A percentile compares a stretch with the other conserved stretches of the same genome.
Evolutionary conservation across 1,140 invertebrate genomes (phyloP).

Genomic region (Panagrolaimus sp.): DNA sequence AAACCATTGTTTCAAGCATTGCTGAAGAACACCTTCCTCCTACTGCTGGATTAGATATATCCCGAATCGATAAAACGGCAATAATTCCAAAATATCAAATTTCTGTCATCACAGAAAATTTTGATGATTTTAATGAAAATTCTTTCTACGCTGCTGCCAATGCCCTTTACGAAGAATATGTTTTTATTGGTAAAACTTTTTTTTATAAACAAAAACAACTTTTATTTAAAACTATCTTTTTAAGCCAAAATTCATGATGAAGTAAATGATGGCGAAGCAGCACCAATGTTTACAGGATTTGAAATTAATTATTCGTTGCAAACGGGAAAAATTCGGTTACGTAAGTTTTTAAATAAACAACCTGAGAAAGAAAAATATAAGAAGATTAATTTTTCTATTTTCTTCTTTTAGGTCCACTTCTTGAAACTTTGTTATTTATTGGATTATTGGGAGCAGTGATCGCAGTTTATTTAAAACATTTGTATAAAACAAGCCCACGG

Average conservation of each 20-base stretch:
- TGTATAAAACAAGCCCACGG: slow-evolving; percentile 3
- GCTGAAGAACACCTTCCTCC: neutral
- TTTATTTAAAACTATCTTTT: too few species aligned
- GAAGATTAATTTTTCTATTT: neutral
- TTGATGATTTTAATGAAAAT: neutral
- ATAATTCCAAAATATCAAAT: neutral
- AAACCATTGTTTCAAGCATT: neutral
- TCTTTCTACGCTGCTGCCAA: neutral
- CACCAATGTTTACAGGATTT: slow-evolving; percentile 8
- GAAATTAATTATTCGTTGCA: neutral
- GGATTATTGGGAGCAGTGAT: neutral
- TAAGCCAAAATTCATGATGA: neutral
- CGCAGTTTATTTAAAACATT: neutral
- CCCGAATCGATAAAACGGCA: neutral
- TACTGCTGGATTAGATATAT: neutral
- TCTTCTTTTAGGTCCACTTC: neutral
- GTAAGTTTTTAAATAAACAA: neutral
- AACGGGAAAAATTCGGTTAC: slow-evolving; percentile 5
- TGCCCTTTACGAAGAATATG: neutral
- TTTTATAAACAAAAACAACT: too few species aligned
- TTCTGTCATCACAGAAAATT: neutral
- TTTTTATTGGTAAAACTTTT: neutral
- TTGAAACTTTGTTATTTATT: neutral
- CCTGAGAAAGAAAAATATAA: neutral
- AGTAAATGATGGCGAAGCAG: neutral